phyloP scores from a whole-genome alignment of 1,140 invertebrate genomes.

The Solen grandis region DNA sequence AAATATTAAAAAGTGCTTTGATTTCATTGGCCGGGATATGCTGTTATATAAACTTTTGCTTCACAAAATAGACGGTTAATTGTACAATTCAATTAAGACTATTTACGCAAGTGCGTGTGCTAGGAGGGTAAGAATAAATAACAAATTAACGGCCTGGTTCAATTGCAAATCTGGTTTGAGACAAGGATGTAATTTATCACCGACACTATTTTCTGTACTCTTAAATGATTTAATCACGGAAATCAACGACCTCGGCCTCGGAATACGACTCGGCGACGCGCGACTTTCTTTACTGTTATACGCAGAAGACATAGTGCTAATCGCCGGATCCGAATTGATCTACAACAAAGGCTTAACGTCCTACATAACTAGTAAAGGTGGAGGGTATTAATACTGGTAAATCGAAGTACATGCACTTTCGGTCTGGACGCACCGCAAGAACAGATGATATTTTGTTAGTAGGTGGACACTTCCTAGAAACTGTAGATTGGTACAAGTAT shows the following conservation, averaged over 20 bases:
- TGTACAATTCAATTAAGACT: too few species aligned
- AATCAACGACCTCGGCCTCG: too few species aligned
- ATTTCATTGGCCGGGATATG: conserved; percentile 10
- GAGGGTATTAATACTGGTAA: conserved; percentile 38
- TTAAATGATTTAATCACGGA: too few species aligned
- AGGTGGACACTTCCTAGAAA: conserved; percentile 20
- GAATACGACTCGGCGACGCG: too few species aligned
- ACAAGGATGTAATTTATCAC: too few species aligned
- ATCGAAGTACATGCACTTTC: conserved; percentile 48
- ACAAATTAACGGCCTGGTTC: background rate
- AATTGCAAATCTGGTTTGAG: background rate
- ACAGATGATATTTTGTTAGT: conserved; percentile 8
- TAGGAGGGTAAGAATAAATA: background rate
- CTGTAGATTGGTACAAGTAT: conserved; percentile 34
- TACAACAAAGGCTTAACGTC: conserved; percentile 25
- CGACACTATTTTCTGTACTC: too few species aligned
- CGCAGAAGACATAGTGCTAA: conserved; percentile 46
- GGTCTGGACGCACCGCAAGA: background rate
- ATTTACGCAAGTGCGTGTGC: too few species aligned
- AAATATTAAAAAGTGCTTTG: too few species aligned
- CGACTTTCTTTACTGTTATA: too few species aligned
- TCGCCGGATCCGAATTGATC: conserved; percentile 25
- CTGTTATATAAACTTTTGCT: conserved; percentile 21
- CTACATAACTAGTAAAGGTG: conserved; percentile 31
- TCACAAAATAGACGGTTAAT: too few species aligned